Base-by-base conservation (phyloP, 2,888 invertebrate species). In the Perdita meconis region DNA sequence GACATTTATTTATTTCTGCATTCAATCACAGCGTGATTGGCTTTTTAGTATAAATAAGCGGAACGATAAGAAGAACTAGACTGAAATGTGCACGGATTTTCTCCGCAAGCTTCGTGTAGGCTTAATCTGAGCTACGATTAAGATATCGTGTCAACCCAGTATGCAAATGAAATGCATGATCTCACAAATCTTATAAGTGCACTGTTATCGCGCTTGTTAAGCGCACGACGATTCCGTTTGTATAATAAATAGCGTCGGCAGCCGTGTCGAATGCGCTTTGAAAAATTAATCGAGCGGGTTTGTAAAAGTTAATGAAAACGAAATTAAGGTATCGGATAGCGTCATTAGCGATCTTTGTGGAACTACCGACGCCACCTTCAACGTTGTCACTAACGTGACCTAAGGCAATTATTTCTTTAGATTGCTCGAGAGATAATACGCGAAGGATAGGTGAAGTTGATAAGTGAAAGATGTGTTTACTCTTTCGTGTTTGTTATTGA, bases 151-250 rank as follows among this genome's bases (percentile, higher is more conserved):
- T 51, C 66, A 61, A 63, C 63, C 69, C 53, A 57, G 47, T 60
- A 61, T 60, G 71, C 64, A 73, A 73, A 80, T 78, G 53, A 53
- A 55, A 53, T 24, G 59, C 63, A 38, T 36, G 24, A 40, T n/a
- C 24, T 13, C 55, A 42, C 55, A 63, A 70, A 80, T 82, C 71
- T 74, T 63, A 63, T 34, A 60, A 60, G 56, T 34, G 24, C 34
- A 30, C 50, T 53, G 71, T 72, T 82, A 80, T 82, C 78, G 55
- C 50, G 38, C 69, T 77, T 78, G 56, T 60, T 80, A 75, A 75
- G 61, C 61, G 67, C 69, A 57, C 57, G 51, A 68, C 79, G 68
- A 74, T 74, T 51, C 68, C 12, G 36, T 30, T 13, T 36, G 57
- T 42, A 51, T 16, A 66, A 67, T 73, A 77, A 80, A 77, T 75